phyloP scores from a whole-genome alignment of 2,113 vertebrate genomes.

The Sceloporus tristichus region DNA sequence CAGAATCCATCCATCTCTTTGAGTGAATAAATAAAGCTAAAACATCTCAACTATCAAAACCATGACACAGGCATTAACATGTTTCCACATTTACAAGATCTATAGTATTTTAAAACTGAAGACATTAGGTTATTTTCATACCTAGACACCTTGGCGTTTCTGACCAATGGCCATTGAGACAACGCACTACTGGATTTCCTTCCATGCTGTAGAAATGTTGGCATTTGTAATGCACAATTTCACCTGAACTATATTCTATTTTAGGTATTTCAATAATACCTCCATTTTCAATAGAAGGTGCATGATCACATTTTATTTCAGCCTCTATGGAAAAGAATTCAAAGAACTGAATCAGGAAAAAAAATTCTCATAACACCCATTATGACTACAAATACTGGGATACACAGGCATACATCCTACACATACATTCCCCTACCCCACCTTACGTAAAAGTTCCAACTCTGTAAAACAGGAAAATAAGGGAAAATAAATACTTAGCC shows the following conservation, averaged over 20 bases:
- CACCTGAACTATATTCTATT: fast-evolving
- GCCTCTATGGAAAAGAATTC: too few relatives aligned
- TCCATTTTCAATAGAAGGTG: conserved; percentile 20
- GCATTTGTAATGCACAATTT: background rate
- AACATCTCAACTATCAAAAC: too few relatives aligned
- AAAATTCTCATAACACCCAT: too few relatives aligned
- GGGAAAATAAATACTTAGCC: background rate
- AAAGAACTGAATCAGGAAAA: too few relatives aligned
- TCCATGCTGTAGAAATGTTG: background rate
- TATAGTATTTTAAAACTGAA: background rate
- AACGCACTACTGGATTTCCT: background rate
- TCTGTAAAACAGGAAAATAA: background rate
- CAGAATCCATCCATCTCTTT: too few relatives aligned
- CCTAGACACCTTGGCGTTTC: conserved; percentile 4
- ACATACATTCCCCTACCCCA: too few relatives aligned
- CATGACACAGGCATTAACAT: too few relatives aligned
- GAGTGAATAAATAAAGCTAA: too few relatives aligned
- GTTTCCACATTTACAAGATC: too few relatives aligned
- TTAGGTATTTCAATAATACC: fast-evolving
- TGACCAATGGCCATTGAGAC: conserved; percentile 14
- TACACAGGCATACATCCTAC: too few relatives aligned
- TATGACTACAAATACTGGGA: background rate
- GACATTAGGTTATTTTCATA: background rate
- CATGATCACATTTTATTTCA: background rate
- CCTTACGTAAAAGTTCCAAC: background rate